Conservation (phyloP, 2,797 vertebrate species). For the Hypotaenidia philippensis region DNA sequence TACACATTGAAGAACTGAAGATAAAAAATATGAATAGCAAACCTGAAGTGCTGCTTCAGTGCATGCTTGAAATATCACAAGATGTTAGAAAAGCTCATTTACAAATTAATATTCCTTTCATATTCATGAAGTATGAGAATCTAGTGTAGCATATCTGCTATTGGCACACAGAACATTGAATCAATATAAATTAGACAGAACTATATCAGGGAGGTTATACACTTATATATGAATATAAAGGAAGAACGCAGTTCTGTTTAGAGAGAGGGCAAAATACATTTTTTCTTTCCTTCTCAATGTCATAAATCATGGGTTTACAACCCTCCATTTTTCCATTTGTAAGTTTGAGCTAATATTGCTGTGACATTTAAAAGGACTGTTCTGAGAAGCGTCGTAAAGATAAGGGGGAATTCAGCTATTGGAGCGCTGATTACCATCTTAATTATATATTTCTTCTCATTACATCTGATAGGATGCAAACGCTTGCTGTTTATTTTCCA, state of each 20-base stretch:
- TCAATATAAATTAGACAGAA: not conserved
- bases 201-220: not conserved
- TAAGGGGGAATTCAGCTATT: constrained; percentile 5
- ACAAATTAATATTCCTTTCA: constrained; percentile 30
- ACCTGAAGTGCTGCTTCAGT: not conserved
- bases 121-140: not conserved
- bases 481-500: not conserved
- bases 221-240: not conserved
- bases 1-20: not conserved
- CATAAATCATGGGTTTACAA: not conserved
- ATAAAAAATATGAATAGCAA: constrained; percentile 20
- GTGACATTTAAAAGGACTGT: constrained; percentile 28
- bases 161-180: not conserved
- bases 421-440: constrained; percentile 1
- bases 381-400: constrained; percentile 31
- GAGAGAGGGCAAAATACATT: not conserved
- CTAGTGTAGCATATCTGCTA: not conserved
- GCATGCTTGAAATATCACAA: constrained; percentile 31
- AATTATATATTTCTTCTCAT: constrained; percentile 53
- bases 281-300: not conserved
- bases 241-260: not conserved
- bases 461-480: constrained; percentile 17
- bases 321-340: constrained; percentile 10
- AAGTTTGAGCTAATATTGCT: constrained; percentile 14
- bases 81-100: constrained; percentile 37